Percentiles rank a stretch among this genome's conserved stretches.
Evolutionary conservation across 2,888 invertebrate genomes (phyloP).

Genomic region (Pediacus dermestoides): DNA sequence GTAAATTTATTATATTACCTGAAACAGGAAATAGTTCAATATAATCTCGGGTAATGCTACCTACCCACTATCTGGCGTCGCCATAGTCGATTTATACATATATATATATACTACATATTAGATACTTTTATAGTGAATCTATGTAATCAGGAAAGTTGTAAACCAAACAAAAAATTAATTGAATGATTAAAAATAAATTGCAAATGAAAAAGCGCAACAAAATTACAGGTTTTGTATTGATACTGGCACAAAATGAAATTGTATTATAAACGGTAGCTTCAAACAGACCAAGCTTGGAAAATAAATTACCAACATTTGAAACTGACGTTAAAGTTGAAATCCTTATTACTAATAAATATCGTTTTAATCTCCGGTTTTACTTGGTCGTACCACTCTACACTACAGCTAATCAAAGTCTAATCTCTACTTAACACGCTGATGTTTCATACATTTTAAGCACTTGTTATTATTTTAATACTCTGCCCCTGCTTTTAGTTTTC

Average conservation of each 20-base stretch:
- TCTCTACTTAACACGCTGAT: constrained; percentile 19
- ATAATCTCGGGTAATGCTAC: background rate
- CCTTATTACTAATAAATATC: constrained; percentile 17
- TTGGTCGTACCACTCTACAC: constrained; percentile 16
- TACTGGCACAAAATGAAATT: no score
- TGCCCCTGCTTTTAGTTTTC: no score
- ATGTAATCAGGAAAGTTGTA: no score
- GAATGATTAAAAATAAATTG: constrained; percentile 2
- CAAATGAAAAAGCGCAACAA: no score
- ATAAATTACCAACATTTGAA: no score
- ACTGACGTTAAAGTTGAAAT: constrained; percentile 7
- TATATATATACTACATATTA: no score
- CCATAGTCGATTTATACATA: no score
- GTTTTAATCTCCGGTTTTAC: constrained; percentile 18
- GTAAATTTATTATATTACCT: constrained; percentile 6
- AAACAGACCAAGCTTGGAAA: no score
- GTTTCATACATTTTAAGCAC: constrained; percentile 19
- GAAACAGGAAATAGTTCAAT: constrained; percentile 3
- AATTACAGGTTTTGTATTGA: no score
- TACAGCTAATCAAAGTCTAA: constrained; percentile 17
- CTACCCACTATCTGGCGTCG: no score
- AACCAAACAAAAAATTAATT: constrained; percentile 2
- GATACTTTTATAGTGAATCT: no score
- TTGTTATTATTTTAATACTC: constrained; percentile 9
- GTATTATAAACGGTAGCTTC: no score